phyloP scores from a whole-genome alignment of 2,113 vertebrate genomes.

The Pelmatolapia mariae region DNA sequence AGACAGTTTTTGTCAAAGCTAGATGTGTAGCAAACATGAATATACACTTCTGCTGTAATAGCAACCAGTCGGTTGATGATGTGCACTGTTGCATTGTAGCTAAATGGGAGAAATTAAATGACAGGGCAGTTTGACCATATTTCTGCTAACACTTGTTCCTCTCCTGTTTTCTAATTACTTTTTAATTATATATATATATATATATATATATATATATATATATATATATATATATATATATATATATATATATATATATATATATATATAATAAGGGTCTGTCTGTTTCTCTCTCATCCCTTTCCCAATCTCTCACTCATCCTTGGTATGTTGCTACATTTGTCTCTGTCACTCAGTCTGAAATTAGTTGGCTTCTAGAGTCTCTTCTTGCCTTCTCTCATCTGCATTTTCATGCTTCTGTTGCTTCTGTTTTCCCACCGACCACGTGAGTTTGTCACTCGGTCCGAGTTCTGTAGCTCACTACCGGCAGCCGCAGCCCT shows the following conservation, averaged over 20 bases:
- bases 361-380: not conserved
- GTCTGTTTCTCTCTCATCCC: not conserved
- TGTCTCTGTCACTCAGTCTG: conserved; percentile 16
- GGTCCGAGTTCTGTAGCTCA: not conserved
- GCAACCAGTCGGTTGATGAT: not conserved
- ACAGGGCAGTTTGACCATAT: conserved; percentile 13
- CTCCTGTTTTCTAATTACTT: not conserved
- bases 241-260: no score
- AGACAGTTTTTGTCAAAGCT: not conserved
- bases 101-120: conserved; percentile 6
- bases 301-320: not conserved
- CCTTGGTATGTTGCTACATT: conserved; percentile 10
- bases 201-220: not conserved
- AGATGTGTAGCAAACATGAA: conserved; percentile 7
- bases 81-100: conserved; percentile 3
- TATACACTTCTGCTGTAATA: not conserved
- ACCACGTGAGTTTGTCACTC: not conserved
- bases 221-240: not conserved
- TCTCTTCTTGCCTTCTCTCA: not conserved
- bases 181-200: not conserved
- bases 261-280: not conserved
- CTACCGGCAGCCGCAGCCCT: conserved; percentile 80
- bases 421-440: not conserved
- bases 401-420: not conserved
- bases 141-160: not conserved